A percentile compares a stretch with the other conserved stretches of the same genome.
Conservation (phyloP, 2,113 vertebrate species). For the Crotalus tigris region DNA sequence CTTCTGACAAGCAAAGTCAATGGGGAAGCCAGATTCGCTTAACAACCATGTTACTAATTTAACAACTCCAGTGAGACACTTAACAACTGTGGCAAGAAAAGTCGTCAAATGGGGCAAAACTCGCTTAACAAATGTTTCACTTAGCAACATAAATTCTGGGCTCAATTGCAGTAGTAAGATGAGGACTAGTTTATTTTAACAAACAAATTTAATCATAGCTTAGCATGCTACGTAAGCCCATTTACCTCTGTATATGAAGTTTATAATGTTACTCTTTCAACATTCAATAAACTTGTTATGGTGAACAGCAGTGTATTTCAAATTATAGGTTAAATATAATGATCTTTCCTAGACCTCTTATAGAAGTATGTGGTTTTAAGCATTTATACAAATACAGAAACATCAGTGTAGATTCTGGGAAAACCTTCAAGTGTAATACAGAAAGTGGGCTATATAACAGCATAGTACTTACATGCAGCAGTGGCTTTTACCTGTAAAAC, state of each 20-base stretch:
- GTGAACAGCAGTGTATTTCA: not conserved
- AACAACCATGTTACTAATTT: too few species aligned
- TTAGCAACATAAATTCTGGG: not conserved
- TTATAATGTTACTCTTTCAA: not conserved
- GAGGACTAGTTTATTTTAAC: not conserved
- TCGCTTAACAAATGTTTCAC: not conserved
- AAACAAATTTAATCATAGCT: not conserved
- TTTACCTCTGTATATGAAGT: not conserved
- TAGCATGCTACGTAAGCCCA: not conserved
- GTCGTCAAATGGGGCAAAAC: not conserved
- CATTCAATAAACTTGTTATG: not conserved
- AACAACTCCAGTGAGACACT: too few species aligned
- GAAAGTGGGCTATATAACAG: not conserved
- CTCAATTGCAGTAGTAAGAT: not conserved
- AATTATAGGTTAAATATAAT: not conserved
- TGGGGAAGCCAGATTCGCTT: too few species aligned
- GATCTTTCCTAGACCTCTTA: not conserved
- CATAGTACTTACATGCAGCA: constrained; percentile 62
- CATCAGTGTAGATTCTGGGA: not conserved
- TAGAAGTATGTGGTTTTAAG: not conserved
- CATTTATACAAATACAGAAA: not conserved
- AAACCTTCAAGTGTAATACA: not conserved
- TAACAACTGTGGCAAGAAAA: too few species aligned
- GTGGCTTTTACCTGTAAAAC: constrained; percentile 59
- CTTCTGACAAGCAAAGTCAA: too few species aligned